Evolutionary conservation across 1,140 invertebrate species (phyloP).

Genomic region (Metopolophium dirhodum): DNA sequence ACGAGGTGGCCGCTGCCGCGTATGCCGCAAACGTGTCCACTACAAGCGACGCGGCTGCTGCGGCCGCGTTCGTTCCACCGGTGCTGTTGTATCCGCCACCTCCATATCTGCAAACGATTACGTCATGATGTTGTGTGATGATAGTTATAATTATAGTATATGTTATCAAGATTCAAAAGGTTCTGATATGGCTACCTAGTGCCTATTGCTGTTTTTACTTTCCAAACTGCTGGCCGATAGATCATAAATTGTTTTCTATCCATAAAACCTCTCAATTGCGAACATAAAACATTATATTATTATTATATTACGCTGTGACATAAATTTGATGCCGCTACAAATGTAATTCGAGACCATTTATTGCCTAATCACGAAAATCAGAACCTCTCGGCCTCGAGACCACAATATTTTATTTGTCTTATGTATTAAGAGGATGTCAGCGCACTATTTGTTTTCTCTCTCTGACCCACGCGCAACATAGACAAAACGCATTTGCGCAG

Average conservation of each 20-base stretch:
- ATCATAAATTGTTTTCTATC: background rate
- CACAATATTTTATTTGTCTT: background rate
- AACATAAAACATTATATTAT: background rate
- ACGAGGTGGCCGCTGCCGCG: constrained; percentile 42
- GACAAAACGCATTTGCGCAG: no score
- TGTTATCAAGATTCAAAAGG: background rate
- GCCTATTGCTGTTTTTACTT: background rate
- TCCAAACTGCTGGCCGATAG: background rate
- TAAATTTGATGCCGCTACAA: background rate
- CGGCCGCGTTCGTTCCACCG: background rate
- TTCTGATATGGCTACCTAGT: background rate
- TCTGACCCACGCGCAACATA: no score
- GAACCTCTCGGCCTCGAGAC: background rate
- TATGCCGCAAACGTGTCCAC: constrained; percentile 53
- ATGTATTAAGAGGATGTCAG: no score
- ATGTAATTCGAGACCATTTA: background rate
- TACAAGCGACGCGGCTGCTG: constrained; percentile 29
- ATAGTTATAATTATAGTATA: background rate
- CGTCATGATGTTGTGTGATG: background rate
- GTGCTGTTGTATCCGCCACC: background rate
- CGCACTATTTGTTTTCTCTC: no score
- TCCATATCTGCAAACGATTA: background rate
- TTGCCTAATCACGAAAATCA: background rate
- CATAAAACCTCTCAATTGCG: background rate
- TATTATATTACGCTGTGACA: background rate